These are phyloP conservation scores for Sphaerolaimus hirsutus DNA, from an alignment of 2,888 invertebrate genomes.

Conservation along the genomic window DNA sequence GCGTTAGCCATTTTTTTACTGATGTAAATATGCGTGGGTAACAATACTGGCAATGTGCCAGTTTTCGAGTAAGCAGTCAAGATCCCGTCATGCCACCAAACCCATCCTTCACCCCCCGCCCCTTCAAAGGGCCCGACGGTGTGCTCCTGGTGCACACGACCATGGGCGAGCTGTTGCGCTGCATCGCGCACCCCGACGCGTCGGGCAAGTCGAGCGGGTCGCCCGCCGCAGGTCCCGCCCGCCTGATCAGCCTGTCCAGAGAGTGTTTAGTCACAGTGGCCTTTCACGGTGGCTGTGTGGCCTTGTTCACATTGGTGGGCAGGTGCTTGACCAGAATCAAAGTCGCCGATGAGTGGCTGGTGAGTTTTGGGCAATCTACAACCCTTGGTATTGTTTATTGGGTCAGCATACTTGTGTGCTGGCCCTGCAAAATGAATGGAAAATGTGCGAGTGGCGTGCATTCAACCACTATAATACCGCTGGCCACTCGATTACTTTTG, in stretches of 20 bases:
- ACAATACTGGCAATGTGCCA: too few species aligned
- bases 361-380: neutral
- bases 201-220: neutral
- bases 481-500: too few species aligned
- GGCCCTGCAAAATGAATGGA: too few species aligned
- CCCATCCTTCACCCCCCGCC: neutral
- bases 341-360: neutral
- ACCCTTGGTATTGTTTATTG: too few species aligned
- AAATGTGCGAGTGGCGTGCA: too few species aligned
- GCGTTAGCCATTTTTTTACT: too few species aligned
- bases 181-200: conserved; percentile 50
- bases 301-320: conserved; percentile 17
- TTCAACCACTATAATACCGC: too few species aligned
- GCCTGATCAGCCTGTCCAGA: conserved; percentile 41
- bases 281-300: conserved; percentile 33
- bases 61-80: too few species aligned
- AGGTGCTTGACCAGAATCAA: conserved; percentile 2
- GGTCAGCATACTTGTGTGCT: too few species aligned
- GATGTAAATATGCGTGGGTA: too few species aligned
- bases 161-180: conserved; percentile 74
- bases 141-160: conserved; percentile 91
- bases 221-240: neutral
- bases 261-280: conserved; percentile 86
- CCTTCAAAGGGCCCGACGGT: conserved; percentile 43
- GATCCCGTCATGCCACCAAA: neutral